Base-by-base conservation (phyloP, 2,113 vertebrate genomes). In the Smithornis capensis region DNA sequence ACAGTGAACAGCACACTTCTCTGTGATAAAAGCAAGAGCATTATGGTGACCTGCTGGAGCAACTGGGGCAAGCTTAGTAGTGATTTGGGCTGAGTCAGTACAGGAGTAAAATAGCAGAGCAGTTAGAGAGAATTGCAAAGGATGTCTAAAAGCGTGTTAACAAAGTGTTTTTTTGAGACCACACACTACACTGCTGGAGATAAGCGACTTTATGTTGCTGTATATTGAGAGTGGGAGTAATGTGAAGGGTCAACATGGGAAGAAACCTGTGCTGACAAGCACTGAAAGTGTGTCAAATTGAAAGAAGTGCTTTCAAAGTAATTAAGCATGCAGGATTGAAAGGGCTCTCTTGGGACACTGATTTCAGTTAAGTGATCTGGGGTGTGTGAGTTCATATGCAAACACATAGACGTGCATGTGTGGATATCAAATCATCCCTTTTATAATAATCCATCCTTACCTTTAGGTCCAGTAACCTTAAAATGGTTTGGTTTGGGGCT, bases 241-340 rank as follows among this genome's bases (percentile, higher is more conserved):
- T 13, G 60, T 4, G 38, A 78, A 83, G 33, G 80, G 89, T 90
- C 89, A 94, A 15, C 47, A 47, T 1, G 6, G 47, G 65, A 87
- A 75, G 80, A 84, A 92, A 75, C 78, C 60, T 70, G 62, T 55
- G 69, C 83, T 91, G 75, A 29, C 79, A 75, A 22, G 59, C 14
- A 10, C 57, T 83, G 40, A 75, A 90, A 87, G 55, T 80, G 57
- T 63, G 29, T 92, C 64, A 90, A 22, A 57, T 33, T 67, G 24
- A 83, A 73, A 59, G 31, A 93, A 88, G 73, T 88, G 67, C 42
- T 89, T 87, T 82, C 55, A 75, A n/a, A 50, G 35, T 96, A 90
- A 83, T 94, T 80, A 86, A 70, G 68, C 27, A 28, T 38, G 42
- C 65, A 57, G 50, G 59, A 81, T 35, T 86, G 68, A 55, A 88